Base-by-base conservation (phyloP, 2,888 invertebrate genomes). In the Dasysyrphus albostriatus region DNA sequence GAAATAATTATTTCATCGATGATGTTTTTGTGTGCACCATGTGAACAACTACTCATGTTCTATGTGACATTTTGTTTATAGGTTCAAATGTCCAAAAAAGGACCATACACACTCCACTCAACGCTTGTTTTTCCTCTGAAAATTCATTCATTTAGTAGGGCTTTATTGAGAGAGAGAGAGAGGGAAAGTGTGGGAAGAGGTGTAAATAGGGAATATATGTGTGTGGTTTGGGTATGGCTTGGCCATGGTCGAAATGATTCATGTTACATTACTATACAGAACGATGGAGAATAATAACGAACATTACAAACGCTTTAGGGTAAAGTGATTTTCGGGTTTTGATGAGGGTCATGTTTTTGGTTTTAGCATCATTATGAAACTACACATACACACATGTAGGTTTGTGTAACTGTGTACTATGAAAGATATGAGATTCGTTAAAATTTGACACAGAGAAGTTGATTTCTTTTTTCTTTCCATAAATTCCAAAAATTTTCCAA, bases 1-100 rank as follows among this genome's bases (percentile, higher is more conserved):
- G 67, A 72, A 84, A 81, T 72, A 84, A 81, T 81, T 84, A 84
- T 80, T 67, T 72, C 65, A 72, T 84, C 65, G 84, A 72, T 80
- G 80, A 73, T 76, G 80, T 73, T 78, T 83, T 79, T 69, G 67
- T 49, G 47, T 59, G 47, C 65, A 73, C 47, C 58, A 56, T 61
- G 54, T 70, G 51, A 34, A 67, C 67, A 67, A 67, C 67, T 19
- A 67, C 49, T 32, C 65, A 59, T 74, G 74, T 80, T 65, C 58
- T 58, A 7, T 67, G 72, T 80, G 63, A 32, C 63, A 73, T 67
- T 73, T 73, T 29, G 65, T 67, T 37, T 56, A 24, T 24, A 63
- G 61, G 47, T 42, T 61, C 12, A 69, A 16, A 34, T 34, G 19
- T 49, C 16, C 34, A 49, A 65, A 39, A 24, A 69, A 19, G 32